Base-by-base conservation (phyloP, 2,797 vertebrate species). In the Uromys caudimaculatus region DNA sequence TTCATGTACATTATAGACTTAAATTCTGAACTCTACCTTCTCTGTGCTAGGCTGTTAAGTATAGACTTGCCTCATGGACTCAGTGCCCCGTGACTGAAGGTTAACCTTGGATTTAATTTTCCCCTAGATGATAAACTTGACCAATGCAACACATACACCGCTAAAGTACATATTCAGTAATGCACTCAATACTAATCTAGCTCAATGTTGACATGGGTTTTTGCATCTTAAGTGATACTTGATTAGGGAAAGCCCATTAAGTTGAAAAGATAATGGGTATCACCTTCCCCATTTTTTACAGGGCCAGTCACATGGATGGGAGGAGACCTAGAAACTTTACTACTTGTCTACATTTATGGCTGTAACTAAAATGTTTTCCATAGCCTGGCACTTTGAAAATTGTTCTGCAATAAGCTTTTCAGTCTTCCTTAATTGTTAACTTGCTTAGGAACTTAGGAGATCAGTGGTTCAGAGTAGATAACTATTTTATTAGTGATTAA, bases 161-260 rank as follows among this genome's bases (percentile, higher is more conserved):
- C 85, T 85, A 90, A 47, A 29, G 3, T 44, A 85, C 2, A 90
- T 84, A 91, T 83, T 91, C 35, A 60, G 47, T 73, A 88, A 78
- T 54, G 27, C 0, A 56, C 3, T 75, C n/a, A 27, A 3, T 73
- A 27, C 73, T 94, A 50, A 95, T 79, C n/a, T 77, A 60, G 7
- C 38, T 79, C 1, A 16, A 87, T 47, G 47, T 1, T 56, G 47
- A 81, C 85, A 32, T 38, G 62, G 27, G 19, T 13, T 75, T 17
- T 94, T 90, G 6, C 50, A 88, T 73, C 92, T 90, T 87, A 91
- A 91, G n/a, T 82, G 56, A 38, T 29, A 75, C n/a, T 95, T 91
- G 11, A 91, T 87, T 38, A 77, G 7, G 54, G 9, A 79, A 96
- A 81, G n/a, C 9, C 41, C 5, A 58, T 83, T 82, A 62, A 54